phyloP scores from a whole-genome alignment of 2,888 invertebrate genomes.

The Rhimphoctona megacephalus region DNA sequence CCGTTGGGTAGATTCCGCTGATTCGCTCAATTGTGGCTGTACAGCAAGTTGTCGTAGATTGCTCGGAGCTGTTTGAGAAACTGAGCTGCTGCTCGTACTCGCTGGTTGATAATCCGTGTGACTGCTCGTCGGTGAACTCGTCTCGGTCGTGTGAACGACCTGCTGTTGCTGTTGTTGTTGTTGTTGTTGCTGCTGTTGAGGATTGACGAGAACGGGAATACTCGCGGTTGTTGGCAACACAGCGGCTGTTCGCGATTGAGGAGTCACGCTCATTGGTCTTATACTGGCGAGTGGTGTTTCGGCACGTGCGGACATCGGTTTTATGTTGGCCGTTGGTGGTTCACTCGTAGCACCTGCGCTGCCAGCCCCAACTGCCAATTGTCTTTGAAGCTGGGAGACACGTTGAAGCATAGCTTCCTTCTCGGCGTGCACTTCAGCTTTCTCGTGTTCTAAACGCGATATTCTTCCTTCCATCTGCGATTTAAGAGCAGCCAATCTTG shows the following conservation, averaged over 20 bases:
- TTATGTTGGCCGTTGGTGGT: slow-evolving; percentile 95
- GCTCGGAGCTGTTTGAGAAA: slow-evolving; percentile 85
- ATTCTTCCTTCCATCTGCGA: slow-evolving; percentile 90
- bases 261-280: slow-evolving; percentile 92
- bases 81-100: slow-evolving; percentile 88
- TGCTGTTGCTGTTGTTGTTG: slow-evolving; percentile 86
- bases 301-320: slow-evolving; percentile 95
- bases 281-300: slow-evolving; percentile 97
- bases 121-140: slow-evolving; percentile 90
- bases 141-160: slow-evolving; percentile 84
- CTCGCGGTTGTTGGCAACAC: slow-evolving; percentile 92
- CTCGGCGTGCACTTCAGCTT: slow-evolving; percentile 88
- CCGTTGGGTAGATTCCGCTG: slow-evolving; percentile 86
- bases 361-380: slow-evolving; percentile 88
- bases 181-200: slow-evolving; percentile 80
- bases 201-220: slow-evolving; percentile 81
- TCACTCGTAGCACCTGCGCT: slow-evolving; percentile 86
- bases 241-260: slow-evolving; percentile 89
- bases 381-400: slow-evolving; percentile 89
- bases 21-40: slow-evolving; percentile 86
- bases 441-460: slow-evolving; percentile 90
- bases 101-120: slow-evolving; percentile 95
- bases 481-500: slow-evolving; percentile 87
- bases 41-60: slow-evolving; percentile 89
- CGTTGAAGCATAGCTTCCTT: slow-evolving; percentile 91